Evolutionary conservation across 2,888 invertebrate species (phyloP), one percentile per base, ranked within the genome.

Genomic region (Molorchus minor): DNA sequence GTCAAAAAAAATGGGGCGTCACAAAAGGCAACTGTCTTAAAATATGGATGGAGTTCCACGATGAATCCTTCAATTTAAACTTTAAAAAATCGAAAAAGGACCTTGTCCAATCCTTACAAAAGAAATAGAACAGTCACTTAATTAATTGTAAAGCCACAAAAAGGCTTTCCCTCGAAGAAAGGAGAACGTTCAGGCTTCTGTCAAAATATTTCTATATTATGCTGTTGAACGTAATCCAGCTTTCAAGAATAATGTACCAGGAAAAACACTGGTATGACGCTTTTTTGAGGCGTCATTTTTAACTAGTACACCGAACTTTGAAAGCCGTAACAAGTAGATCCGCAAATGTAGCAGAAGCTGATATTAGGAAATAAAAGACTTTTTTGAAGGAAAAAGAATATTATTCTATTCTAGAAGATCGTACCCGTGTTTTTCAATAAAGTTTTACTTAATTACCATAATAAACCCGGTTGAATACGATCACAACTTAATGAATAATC

Each of bases 221-320:
- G n/a, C 38, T 3, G 38, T 38, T 38, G 38, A 38, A 15, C 38
- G 38, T 15, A 38, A 38, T 12, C 12, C 17, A 12, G 13, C 38
- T 19, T 38, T 38, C 13, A 38, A 38, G 3, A 13, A 38, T 12
- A 38, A 38, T 38, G 38, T 38, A 13, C 17, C 38, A 1, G 58
- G 58, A 25, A 46, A 56, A 35, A 41, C n/a, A 51, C 16, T 62
- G 57, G 61, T 65, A 58, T 43, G 29, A 44, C 17, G 53, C 66
- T 12, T 72, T 71, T 57, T 43, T 72, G 41, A 58, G 61, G 38
- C 54, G 72, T 15, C 72, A 74, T 56, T 70, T 73, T 13, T 44
- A 15, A 7, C 36, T 62, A 5, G 8, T 44, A 8, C 15, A 43
- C 4, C 30, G 68, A 46, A 69, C 65, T 8, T 40, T 55, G 3